Evolutionary conservation across 2,888 invertebrate genomes (phyloP).

Genomic region (Lycophotia porphyrea): DNA sequence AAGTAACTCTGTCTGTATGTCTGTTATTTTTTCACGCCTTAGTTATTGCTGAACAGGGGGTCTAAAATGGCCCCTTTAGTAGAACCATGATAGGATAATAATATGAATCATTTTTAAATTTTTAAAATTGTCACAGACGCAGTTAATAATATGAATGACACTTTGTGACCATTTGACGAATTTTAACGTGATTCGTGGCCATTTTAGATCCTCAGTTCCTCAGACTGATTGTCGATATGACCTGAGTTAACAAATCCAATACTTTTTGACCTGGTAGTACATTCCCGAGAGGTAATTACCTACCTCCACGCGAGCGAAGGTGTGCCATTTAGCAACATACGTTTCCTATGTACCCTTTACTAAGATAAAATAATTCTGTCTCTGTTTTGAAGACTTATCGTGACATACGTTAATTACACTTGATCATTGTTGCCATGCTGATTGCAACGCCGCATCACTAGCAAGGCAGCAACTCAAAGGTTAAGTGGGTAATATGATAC

Average conservation of each 20-base stretch:
- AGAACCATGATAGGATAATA: too few species aligned
- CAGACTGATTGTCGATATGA: neutral
- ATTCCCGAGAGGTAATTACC: neutral
- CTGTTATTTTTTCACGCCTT: neutral
- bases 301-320: neutral
- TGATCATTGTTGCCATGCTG: neutral
- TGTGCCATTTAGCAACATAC: neutral
- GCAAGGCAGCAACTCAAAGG: conserved; percentile 1
- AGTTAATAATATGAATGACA: too few species aligned
- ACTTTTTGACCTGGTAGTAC: neutral
- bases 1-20: neutral
- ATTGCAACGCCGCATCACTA: neutral
- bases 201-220: neutral
- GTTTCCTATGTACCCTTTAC: neutral
- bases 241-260: neutral
- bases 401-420: neutral
- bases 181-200: too few species aligned
- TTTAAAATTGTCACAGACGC: too few species aligned
- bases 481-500: conserved; percentile 15
- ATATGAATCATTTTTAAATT: too few species aligned
- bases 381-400: neutral
- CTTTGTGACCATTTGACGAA: too few species aligned
- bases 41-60: neutral
- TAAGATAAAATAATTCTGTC: neutral
- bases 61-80: too few species aligned